Base-by-base conservation (phyloP, 1,140 invertebrate species). In the Drosophila neocordata region DNA sequence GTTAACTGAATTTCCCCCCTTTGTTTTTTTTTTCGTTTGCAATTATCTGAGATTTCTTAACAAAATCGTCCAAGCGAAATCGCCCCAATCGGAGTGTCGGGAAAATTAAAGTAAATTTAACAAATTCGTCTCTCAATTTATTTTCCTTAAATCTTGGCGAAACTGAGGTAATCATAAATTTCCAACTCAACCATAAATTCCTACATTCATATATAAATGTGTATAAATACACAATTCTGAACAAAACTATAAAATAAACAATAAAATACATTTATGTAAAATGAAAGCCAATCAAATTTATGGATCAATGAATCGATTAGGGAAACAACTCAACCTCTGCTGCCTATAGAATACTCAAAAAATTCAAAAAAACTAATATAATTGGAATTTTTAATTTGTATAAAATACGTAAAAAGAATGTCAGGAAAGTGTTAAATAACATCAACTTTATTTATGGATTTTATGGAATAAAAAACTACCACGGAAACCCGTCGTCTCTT, bases 1-100 rank as follows among this genome's bases (percentile, higher is more conserved):
- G 53, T 56, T 35, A 11, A 34, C 27, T 31, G 5, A 31, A 31
- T 31, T 31, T 31, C 27, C 1, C 27, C 6, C 24, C 24, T 31
- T 31, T 34, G n/a, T n/a, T n/a, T n/a, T n/a, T n/a, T 11, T 18
- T 8, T 55, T 24, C 11, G 1, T n/a, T 27, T 27, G 51, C 20
- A 53, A 53, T 27, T 11, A 34, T 3, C 53, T 56, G 53, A 56
- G 31, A 56, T 56, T 56, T 52, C 18, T 38, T 59, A 31, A 55
- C 37, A 5, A 38, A 38, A 13, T 13, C 5, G 4, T n/a, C 15
- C 18, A 48, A 48, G 41, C 20, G 41, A 48, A 20, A 20, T 48
- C 41, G 18, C 15, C 15, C 18, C 41, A 11, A 18, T 48, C 13
- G 13, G 13, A 44, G 2, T 1, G 6, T 8, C 12, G 41, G 13